Percentiles rank a stretch among this genome's conserved stretches.
Evolutionary conservation across 53 echinoderm and acorn worm genomes (phyloP).

Genomic region (Pentamera pediparva): DNA sequence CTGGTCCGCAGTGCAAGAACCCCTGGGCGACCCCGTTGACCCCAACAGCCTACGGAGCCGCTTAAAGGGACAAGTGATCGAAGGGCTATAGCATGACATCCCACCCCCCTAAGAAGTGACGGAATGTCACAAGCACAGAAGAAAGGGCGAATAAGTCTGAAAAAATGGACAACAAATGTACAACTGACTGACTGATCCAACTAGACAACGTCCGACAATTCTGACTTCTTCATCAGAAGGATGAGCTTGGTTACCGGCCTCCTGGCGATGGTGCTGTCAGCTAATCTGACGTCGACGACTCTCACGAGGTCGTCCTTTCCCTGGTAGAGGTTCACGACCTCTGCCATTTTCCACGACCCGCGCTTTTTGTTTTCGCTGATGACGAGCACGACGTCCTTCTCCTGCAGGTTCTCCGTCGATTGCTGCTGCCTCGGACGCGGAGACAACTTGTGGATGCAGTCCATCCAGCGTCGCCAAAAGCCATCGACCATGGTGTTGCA

Average conservation of each 20-base stretch:
- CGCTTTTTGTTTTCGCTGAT: conserved; percentile 44
- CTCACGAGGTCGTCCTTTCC: conserved; percentile 59
- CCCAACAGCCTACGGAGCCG: not conserved
- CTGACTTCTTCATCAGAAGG: conserved; percentile 52
- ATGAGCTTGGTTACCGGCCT: conserved; percentile 60
- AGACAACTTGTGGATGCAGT: conserved; percentile 49
- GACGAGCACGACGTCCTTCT: conserved; percentile 57
- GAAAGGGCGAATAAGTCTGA: not conserved
- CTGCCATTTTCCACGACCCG: conserved; percentile 53
- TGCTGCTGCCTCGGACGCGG: conserved; percentile 42
- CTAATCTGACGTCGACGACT: conserved; percentile 47
- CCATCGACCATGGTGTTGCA: conserved; percentile 59
- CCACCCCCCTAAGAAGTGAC: conserved; percentile 48
- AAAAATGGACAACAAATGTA: not conserved
- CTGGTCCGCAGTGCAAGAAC: no score
- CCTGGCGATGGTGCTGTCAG: conserved; percentile 30
- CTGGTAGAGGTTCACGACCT: conserved; percentile 36
- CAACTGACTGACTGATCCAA: not conserved
- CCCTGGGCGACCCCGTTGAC: no score
- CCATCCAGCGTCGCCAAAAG: conserved; percentile 48
- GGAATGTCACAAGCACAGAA: conserved; percentile 43
- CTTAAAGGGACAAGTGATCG: no score
- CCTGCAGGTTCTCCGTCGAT: conserved; percentile 39
- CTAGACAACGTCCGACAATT: conserved; percentile 38
- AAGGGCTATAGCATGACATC: not conserved